Percentiles rank a stretch among this genome's conserved stretches.
These are phyloP conservation scores for Bolinopsis microptera DNA, from an alignment of 37 sponge, comb jelly and placozoan genomes.

Conservation along the genomic window DNA sequence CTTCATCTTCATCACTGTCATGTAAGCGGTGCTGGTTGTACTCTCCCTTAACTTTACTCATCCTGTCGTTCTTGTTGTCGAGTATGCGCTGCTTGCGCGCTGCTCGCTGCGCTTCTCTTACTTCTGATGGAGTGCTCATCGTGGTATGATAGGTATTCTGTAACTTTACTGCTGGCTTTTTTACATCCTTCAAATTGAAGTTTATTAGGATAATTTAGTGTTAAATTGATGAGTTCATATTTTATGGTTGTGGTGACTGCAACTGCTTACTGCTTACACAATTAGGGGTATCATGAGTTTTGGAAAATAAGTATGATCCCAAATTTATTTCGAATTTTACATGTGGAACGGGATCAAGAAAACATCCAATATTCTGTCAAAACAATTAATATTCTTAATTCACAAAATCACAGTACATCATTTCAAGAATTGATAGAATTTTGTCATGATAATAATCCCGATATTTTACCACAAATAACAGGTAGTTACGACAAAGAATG, in stretches of 20 bases:
- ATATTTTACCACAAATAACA: background rate
- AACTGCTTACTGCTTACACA: no score
- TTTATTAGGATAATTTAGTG: background rate
- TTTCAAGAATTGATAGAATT: background rate
- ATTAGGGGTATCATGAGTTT: no score
- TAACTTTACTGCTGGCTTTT: background rate
- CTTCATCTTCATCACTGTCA: background rate
- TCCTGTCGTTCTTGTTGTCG: background rate
- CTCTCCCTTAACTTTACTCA: constrained; percentile 55
- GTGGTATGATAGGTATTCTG: background rate
- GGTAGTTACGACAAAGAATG: background rate
- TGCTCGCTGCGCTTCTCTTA: constrained; percentile 27
- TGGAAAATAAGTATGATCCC: no score
- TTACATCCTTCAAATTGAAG: background rate
- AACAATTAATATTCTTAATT: background rate
- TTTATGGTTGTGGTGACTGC: no score
- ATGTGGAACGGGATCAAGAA: background rate
- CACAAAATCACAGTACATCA: background rate
- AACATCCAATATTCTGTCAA: background rate
- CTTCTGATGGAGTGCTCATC: background rate
- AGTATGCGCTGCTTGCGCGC: constrained; percentile 12
- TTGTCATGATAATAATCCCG: background rate
- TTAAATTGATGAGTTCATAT: background rate
- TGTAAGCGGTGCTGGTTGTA: constrained; percentile 40
- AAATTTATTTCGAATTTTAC: no score